phyloP scores from a whole-genome alignment of 2,113 vertebrate genomes.

The Herpailurus yagouaroundi region DNA sequence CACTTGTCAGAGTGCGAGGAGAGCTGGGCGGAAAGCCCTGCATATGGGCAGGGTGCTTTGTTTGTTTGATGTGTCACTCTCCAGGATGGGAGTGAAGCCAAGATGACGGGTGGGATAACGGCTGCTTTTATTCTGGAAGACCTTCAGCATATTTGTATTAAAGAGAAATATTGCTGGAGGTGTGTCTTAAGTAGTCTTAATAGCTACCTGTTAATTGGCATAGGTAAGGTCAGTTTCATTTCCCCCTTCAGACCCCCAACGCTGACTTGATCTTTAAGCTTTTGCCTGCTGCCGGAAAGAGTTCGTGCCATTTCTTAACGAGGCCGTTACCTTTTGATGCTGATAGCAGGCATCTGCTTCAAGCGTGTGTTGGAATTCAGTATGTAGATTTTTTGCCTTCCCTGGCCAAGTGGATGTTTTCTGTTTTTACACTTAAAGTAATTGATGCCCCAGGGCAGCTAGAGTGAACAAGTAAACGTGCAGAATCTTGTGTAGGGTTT shows the following conservation, averaged over 20 bases:
- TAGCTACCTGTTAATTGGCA: not conserved
- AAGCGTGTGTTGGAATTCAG: not conserved
- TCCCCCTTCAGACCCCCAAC: slow-evolving; percentile 26
- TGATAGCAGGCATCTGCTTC: not conserved
- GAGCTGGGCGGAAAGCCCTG: not conserved
- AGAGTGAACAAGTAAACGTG: not conserved
- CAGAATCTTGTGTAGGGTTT: not conserved
- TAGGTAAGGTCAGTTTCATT: not conserved
- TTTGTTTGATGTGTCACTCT: slow-evolving; percentile 39
- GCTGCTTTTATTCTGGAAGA: not conserved
- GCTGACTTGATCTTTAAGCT: not conserved
- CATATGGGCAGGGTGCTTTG: not conserved
- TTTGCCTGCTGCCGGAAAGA: not conserved
- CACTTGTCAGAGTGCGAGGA: not conserved
- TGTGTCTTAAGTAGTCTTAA: not conserved
- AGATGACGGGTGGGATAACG: not conserved
- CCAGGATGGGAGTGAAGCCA: not conserved
- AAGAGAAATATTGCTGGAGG: not conserved
- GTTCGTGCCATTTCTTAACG: slow-evolving; percentile 2
- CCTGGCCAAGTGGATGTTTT: slow-evolving; percentile 39
- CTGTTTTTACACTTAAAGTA: slow-evolving; percentile 43
- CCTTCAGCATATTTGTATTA: not conserved
- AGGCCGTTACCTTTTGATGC: slow-evolving; percentile 35
- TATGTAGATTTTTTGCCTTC: not conserved
- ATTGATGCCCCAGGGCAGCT: slow-evolving; percentile 40